Evolutionary conservation across 37 sponge, comb jelly and placozoan genomes (phyloP).

Genomic region (Cliona cf. orientalis): DNA sequence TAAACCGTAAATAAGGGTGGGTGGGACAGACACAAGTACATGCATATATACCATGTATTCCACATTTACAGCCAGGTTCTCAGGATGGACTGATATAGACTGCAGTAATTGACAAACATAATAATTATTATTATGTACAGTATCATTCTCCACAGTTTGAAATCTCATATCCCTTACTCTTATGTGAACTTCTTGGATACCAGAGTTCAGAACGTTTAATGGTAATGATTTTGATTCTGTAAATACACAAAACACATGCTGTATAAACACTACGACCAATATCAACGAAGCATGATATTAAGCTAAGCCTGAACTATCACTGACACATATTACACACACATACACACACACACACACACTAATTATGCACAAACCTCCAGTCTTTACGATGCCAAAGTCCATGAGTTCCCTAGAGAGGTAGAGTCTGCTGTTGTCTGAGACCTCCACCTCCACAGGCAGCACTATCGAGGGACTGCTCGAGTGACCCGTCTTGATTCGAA

Average conservation of each 20-base stretch:
- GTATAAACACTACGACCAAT: too few species aligned
- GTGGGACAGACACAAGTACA: too few species aligned
- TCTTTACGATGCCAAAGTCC: constrained; percentile 56
- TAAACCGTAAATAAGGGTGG: too few species aligned
- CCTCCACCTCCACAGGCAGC: constrained; percentile 90
- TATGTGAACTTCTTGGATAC: constrained; percentile 49
- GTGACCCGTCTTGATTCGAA: constrained; percentile 75
- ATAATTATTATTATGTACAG: not conserved
- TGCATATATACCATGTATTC: constrained; percentile 41
- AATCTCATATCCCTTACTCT: constrained; percentile 33
- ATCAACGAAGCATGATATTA: too few species aligned
- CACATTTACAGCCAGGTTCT: constrained; percentile 45
- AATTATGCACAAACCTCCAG: constrained; percentile 45
- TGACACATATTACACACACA: not conserved
- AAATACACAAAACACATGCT: not conserved
- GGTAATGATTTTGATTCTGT: constrained; percentile 49
- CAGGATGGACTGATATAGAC: constrained; percentile 59
- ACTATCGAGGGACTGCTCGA: constrained; percentile 39
- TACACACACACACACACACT: constrained; percentile 4
- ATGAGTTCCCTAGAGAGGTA: constrained; percentile 61
- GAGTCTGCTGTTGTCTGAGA: constrained; percentile 38
- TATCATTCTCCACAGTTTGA: not conserved
- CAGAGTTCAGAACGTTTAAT: constrained; percentile 68
- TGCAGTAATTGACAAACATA: constrained; percentile 17
- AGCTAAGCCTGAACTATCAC: not conserved